Conservation (phyloP, 2,113 vertebrate species). For the Vulpes ferrilata region DNA sequence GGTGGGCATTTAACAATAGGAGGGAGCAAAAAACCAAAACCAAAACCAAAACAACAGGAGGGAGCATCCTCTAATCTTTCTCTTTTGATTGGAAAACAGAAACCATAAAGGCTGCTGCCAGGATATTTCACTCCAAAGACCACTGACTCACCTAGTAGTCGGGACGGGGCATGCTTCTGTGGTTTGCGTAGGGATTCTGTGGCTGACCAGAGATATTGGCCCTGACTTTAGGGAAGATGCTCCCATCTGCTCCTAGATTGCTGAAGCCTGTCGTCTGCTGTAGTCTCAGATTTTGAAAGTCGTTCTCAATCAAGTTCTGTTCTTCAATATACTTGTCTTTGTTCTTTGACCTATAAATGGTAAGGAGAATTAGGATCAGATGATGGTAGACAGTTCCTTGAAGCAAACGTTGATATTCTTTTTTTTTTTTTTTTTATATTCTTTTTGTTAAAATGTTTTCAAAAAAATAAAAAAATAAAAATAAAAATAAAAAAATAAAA, state of each 20-base stretch:
- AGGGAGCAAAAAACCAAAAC: not conserved
- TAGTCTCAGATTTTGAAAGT: constrained; percentile 1
- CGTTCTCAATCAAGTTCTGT: constrained; percentile 53
- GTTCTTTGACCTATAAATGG: constrained; percentile 63
- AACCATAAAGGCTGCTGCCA: not conserved
- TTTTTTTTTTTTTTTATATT: not conserved
- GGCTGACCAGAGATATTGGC: rapidly evolving
- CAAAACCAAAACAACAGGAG: not conserved
- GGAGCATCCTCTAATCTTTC: not conserved
- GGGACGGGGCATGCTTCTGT: rapidly evolving
- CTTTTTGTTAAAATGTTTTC: not conserved
- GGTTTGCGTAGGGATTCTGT: not conserved
- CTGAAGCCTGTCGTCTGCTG: not conserved
- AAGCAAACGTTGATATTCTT: not conserved
- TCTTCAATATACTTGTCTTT: constrained; percentile 17
- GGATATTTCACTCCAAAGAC: not conserved
- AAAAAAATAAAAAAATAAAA: not conserved
- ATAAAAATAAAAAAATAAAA: not conserved
- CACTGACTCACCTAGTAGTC: constrained; percentile 63
- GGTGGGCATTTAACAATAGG: not conserved
- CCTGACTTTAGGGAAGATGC: constrained; percentile 67
- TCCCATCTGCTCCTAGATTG: not conserved
- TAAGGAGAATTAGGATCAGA: constrained; percentile 36
- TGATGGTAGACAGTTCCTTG: not conserved
- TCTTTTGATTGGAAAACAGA: not conserved